These are phyloP conservation scores for Erythrolamprus reginae DNA, from an alignment of 2,113 vertebrate species.

Conservation along the genomic window DNA sequence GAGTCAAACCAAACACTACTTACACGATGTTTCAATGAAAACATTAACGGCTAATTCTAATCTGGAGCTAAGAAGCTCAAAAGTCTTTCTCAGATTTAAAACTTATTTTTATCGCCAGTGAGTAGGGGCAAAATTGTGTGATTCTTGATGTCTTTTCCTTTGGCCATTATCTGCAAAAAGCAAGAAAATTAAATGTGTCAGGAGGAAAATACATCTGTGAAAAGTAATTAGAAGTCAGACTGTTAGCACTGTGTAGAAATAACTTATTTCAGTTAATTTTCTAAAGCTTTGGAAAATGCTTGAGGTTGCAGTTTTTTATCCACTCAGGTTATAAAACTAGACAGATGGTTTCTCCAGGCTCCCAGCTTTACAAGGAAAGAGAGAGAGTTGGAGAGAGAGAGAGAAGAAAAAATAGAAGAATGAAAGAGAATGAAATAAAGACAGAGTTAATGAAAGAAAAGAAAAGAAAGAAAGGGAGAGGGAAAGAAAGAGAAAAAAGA, in stretches of 20 bases:
- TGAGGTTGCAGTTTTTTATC: not conserved
- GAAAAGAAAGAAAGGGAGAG: no score
- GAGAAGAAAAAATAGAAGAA: no score
- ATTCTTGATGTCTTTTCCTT: not conserved
- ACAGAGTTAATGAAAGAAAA: no score
- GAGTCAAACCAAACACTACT: not conserved
- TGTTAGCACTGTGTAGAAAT: not conserved
- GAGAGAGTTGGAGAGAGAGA: no score
- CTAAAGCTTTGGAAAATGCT: not conserved
- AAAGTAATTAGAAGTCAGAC: not conserved
- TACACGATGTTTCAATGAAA: not conserved
- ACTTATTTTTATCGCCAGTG: not conserved
- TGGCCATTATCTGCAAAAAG: not conserved
- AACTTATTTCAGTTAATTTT: not conserved
- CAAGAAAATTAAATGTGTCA: not conserved
- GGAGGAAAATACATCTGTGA: not conserved
- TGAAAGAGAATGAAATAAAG: no score
- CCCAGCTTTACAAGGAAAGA: not conserved
- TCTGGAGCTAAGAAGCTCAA: not conserved
- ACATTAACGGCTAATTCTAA: not conserved
- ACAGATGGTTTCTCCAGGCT: conserved; percentile 14
- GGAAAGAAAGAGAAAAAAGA: no score
- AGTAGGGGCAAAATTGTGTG: not conserved
- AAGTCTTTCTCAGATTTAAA: not conserved
- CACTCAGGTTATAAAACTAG: not conserved